Evolutionary conservation across 2,113 vertebrate species (phyloP).

Genomic region (Triplophysa rosa): DNA sequence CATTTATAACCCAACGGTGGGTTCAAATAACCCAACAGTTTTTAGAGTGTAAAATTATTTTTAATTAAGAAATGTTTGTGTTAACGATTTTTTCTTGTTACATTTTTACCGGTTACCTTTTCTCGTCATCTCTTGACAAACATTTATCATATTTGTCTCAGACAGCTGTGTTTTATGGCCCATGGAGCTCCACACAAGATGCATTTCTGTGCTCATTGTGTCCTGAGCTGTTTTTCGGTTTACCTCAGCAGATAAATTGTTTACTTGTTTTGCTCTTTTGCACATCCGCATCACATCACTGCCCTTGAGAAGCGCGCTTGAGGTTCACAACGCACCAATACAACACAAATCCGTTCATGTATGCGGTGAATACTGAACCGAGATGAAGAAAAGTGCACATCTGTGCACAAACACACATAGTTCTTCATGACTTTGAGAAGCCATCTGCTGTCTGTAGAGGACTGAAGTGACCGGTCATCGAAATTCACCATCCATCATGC

Average conservation of each 20-base stretch:
- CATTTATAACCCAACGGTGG: too few species aligned
- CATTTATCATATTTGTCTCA: slow-evolving; percentile 5
- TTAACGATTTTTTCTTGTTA: too few species aligned
- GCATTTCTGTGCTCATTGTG: background rate
- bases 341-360: slow-evolving; percentile 9
- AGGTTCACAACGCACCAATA: background rate
- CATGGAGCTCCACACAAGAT: background rate
- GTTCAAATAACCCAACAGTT: too few species aligned
- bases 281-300: background rate
- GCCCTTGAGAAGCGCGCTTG: slow-evolving; percentile 16
- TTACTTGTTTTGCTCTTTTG: slow-evolving; percentile 9
- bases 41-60: too few species aligned
- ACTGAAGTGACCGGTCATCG: too few species aligned
- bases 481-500: too few species aligned
- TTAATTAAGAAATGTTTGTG: too few species aligned
- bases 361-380: background rate
- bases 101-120: too few species aligned
- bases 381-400: background rate
- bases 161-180: background rate
- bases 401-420: background rate
- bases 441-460: too few species aligned
- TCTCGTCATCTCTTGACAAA: background rate
- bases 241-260: slow-evolving; percentile 29
- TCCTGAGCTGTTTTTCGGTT: slow-evolving; percentile 23
- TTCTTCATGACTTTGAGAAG: too few species aligned